Percentiles rank a stretch among this genome's conserved stretches.
These are phyloP conservation scores for Acanthurus lineatus DNA, from an alignment of 2,797 vertebrate genomes.

Conservation along the genomic window DNA sequence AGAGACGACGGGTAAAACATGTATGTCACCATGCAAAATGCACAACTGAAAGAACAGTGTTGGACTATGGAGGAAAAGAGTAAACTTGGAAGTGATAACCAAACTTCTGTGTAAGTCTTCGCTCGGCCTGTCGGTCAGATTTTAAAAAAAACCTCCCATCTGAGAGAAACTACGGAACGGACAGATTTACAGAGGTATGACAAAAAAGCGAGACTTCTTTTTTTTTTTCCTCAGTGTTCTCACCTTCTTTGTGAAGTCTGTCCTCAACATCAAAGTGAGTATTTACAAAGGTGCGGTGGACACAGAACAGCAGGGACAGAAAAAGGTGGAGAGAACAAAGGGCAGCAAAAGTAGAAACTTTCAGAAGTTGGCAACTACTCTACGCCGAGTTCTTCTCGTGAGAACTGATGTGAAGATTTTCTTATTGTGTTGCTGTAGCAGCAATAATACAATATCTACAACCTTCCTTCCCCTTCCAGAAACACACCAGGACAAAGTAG, in stretches of 20 bases:
- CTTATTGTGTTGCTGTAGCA: conserved; percentile 62
- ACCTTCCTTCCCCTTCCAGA: conserved; percentile 18
- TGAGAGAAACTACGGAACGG: conserved; percentile 20
- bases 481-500: conserved; percentile 25
- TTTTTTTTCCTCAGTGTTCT: conserved; percentile 38
- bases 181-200: conserved; percentile 43
- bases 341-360: conserved; percentile 26
- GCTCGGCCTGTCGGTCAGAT: neutral
- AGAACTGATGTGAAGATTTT: conserved; percentile 43
- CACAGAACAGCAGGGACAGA: conserved; percentile 45
- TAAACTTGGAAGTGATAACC: neutral
- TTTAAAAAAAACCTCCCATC: neutral
- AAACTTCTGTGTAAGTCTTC: conserved; percentile 16
- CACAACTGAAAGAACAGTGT: conserved; percentile 56
- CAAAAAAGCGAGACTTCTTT: conserved; percentile 15
- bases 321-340: conserved; percentile 22
- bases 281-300: conserved; percentile 75
- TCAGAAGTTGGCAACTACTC: conserved; percentile 43
- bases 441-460: conserved; percentile 73
- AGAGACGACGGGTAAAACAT: conserved; percentile 44
- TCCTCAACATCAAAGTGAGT: conserved; percentile 66
- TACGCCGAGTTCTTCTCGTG: conserved; percentile 39
- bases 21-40: conserved; percentile 61
- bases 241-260: conserved; percentile 37
- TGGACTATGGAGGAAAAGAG: conserved; percentile 25